Conservation (phyloP, 2,888 invertebrate genomes). For the Morpho deidamia region DNA sequence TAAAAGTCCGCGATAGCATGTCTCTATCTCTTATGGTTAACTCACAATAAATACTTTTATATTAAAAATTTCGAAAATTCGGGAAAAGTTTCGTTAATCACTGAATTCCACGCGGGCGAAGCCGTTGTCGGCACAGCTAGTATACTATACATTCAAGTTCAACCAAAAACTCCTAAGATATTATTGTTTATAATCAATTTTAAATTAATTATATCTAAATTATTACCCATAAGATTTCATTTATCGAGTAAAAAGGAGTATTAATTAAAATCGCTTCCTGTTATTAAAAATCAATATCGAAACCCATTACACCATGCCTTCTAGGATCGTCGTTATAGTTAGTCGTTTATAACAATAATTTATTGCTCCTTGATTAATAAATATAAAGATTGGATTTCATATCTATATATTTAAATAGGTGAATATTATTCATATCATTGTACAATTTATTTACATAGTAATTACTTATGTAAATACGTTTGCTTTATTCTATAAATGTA, state of each 20-base stretch:
- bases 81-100: too few species aligned
- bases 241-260: slow-evolving; percentile 3
- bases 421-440: not conserved
- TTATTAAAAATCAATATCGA: slow-evolving; percentile 20
- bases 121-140: too few species aligned
- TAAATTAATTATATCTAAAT: slow-evolving; percentile 8
- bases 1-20: too few species aligned
- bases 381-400: slow-evolving; percentile 3
- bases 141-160: too few species aligned
- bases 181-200: too few species aligned
- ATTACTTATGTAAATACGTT: not conserved
- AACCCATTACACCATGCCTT: slow-evolving; percentile 13
- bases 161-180: too few species aligned
- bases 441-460: slow-evolving; percentile 3
- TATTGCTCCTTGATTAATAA: slow-evolving; percentile 8
- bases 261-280: slow-evolving; percentile 14
- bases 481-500: not conserved
- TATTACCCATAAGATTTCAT: slow-evolving; percentile 8
- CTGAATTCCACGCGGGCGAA: too few species aligned
- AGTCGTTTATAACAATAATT: slow-evolving; percentile 11
- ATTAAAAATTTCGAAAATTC: too few species aligned
- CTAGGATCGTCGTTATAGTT: slow-evolving; percentile 7
- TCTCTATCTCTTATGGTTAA: too few species aligned
- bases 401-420: not conserved
- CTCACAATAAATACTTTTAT: too few species aligned